These are phyloP conservation scores for Rhyzopertha dominica DNA, from an alignment of 1,140 invertebrate genomes.

Conservation along the genomic window DNA sequence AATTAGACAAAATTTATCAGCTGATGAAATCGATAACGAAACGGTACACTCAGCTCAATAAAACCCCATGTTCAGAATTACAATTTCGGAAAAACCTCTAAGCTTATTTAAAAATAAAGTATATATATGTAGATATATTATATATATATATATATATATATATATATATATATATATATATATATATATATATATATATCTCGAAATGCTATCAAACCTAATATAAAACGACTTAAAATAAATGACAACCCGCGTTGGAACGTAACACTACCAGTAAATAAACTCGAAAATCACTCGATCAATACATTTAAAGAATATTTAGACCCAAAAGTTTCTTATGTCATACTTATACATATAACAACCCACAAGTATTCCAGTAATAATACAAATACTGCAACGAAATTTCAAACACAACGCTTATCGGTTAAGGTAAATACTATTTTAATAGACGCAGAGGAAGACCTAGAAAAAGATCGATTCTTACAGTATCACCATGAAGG, in stretches of 20 bases:
- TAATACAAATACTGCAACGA: too few relatives aligned
- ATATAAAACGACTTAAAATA: neutral
- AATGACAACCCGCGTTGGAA: neutral
- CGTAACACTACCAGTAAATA: conserved; percentile 1
- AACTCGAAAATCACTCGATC: conserved; percentile 3
- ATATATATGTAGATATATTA: neutral
- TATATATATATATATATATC: too few relatives aligned
- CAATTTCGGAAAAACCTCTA: neutral
- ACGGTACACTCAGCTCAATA: conserved; percentile 1
- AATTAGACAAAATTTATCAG: too few relatives aligned
- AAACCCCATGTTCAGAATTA: neutral
- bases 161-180: too few relatives aligned
- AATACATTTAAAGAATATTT: conserved; percentile 3
- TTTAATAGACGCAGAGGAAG: conserved; percentile 2
- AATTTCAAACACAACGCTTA: too few relatives aligned
- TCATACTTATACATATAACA: too few relatives aligned
- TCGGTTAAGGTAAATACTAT: too few relatives aligned
- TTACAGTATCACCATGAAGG: conserved; percentile 6
- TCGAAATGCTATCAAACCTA: neutral
- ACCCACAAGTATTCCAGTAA: too few relatives aligned
- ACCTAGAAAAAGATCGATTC: conserved; percentile 2
- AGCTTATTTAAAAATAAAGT: conserved; percentile 4
- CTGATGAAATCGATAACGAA: neutral
- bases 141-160: too few relatives aligned
- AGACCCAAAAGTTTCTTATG: neutral